These are phyloP conservation scores for Apodemus speciosus DNA, from an alignment of 2,113 vertebrate species.

Conservation along the genomic window DNA sequence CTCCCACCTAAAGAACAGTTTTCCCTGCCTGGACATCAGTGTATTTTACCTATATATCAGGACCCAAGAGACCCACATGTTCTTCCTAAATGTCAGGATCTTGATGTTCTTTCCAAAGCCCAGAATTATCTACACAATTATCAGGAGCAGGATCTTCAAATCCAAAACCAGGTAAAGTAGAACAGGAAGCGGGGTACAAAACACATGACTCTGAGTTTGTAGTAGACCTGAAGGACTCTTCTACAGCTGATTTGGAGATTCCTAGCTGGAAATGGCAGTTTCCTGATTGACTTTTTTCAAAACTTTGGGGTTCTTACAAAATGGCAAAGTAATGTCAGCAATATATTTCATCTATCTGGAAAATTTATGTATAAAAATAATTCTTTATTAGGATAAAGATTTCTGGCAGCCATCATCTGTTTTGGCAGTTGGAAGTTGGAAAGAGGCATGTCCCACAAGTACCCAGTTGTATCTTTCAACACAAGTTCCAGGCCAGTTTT, in stretches of 20 bases:
- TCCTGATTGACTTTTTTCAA: conserved; percentile 45
- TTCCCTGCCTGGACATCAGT: not conserved
- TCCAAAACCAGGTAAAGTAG: conserved; percentile 70
- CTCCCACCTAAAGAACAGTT: not conserved
- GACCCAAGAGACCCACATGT: not conserved
- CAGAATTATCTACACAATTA: not conserved
- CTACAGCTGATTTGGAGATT: conserved; percentile 29
- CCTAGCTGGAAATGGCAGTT: conserved; percentile 27
- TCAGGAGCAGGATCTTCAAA: conserved; percentile 27
- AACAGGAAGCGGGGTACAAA: conserved; percentile 7
- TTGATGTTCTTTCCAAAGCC: not conserved
- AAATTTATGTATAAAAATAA: not conserved
- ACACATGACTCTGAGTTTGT: conserved; percentile 17
- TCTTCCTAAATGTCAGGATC: not conserved
- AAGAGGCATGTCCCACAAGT: not conserved
- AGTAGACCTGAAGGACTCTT: conserved; percentile 9
- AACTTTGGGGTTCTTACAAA: conserved; percentile 20
- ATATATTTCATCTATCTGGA: not conserved
- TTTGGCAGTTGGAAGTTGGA: conserved; percentile 56
- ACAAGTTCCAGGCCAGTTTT: not conserved
- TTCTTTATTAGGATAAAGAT: conserved; percentile 57
- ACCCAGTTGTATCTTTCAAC: not conserved
- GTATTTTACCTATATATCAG: not conserved
- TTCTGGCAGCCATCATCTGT: conserved; percentile 34
- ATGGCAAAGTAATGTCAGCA: conserved; percentile 42